Evolutionary conservation across 2,888 invertebrate genomes (phyloP).

Genomic region (Netelia inedita): DNA sequence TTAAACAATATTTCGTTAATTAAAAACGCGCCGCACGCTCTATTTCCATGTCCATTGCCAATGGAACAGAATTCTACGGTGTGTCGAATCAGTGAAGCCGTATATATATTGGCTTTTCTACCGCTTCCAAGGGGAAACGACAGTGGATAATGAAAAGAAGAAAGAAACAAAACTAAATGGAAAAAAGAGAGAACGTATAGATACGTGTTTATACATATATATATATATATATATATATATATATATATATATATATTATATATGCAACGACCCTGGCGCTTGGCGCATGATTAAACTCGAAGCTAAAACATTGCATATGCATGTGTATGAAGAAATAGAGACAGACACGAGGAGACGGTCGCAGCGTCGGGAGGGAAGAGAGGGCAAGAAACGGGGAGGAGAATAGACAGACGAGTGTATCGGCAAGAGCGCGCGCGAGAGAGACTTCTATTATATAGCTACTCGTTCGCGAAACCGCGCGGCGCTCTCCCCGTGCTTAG

Average conservation of each 20-base stretch:
- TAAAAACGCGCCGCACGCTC: not conserved
- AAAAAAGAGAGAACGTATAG: no score
- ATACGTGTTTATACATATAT: no score
- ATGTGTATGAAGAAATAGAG: slow-evolving; percentile 7
- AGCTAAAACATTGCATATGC: not conserved
- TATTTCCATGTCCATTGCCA: not conserved
- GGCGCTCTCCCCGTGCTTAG: not conserved
- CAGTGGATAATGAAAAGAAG: slow-evolving; percentile 22
- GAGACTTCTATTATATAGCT: not conserved
- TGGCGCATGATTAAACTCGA: not conserved
- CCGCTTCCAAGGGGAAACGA: slow-evolving; percentile 25
- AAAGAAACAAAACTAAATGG: slow-evolving; percentile 5
- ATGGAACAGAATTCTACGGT: slow-evolving; percentile 25
- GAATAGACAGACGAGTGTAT: not conserved
- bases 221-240: no score
- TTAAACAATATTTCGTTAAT: not conserved
- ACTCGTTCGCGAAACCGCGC: not conserved
- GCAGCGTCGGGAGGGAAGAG: not conserved
- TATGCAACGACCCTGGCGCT: slow-evolving; percentile 15
- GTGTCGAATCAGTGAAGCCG: slow-evolving; percentile 38
- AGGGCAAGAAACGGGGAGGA: not conserved
- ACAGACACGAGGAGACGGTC: not conserved
- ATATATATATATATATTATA: not conserved
- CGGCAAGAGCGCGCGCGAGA: not conserved
- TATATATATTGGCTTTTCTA: slow-evolving; percentile 38